A percentile compares a stretch with the other conserved stretches of the same genome.
These are phyloP conservation scores for Lissocephala sabroskyi DNA, from an alignment of 2,888 invertebrate genomes.

Conservation along the genomic window DNA sequence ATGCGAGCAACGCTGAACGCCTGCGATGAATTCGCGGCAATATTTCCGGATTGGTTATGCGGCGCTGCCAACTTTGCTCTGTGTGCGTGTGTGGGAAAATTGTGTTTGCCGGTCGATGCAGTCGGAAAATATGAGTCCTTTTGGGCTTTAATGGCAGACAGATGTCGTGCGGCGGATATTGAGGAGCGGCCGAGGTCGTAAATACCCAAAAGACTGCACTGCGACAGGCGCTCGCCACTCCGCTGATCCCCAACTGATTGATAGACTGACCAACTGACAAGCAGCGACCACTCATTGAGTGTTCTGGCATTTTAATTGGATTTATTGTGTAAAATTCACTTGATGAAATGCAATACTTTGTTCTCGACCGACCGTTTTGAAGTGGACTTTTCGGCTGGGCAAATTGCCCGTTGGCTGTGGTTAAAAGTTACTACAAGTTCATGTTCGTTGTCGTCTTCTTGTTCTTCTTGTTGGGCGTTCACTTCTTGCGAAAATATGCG, in stretches of 20 bases:
- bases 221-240: neutral
- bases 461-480: no score
- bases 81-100: neutral
- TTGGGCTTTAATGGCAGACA: constrained; percentile 23
- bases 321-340: constrained; percentile 6
- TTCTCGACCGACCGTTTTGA: no score
- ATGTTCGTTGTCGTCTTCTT: no score
- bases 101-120: neutral
- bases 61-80: constrained; percentile 16
- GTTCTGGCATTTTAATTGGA: constrained; percentile 47
- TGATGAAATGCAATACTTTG: constrained; percentile 45
- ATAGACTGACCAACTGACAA: constrained; percentile 7
- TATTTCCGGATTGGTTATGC: constrained; percentile 39
- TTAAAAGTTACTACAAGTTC: no score
- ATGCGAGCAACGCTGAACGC: constrained; percentile 1
- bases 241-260: neutral
- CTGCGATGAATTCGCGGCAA: constrained; percentile 29
- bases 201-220: neutral
- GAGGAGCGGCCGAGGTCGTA: constrained; percentile 15
- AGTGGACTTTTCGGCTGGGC: no score
- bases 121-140: constrained; percentile 10
- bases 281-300: no score
- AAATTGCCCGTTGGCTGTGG: no score
- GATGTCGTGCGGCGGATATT: constrained; percentile 30
- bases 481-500: no score